Conservation (phyloP, 1,140 invertebrate genomes). For the Rhagoletis zephyria region DNA sequence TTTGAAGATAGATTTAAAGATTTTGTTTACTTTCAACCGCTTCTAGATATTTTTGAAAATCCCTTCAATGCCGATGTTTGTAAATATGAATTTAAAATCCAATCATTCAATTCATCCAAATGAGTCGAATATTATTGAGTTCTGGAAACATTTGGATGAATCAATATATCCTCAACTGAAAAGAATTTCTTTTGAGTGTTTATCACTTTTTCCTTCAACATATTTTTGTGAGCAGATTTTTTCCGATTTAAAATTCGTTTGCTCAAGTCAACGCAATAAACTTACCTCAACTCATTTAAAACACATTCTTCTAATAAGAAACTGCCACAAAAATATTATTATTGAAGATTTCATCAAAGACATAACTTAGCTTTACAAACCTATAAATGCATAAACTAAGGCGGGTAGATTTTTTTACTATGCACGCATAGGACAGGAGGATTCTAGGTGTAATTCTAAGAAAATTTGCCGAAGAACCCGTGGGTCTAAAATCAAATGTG, state of each 20-base stretch:
- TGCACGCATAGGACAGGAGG: too few relatives aligned
- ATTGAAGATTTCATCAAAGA: not conserved
- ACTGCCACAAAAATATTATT: not conserved
- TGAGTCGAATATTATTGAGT: not conserved
- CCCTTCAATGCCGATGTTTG: not conserved
- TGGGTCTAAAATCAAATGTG: too few relatives aligned
- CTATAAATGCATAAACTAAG: too few relatives aligned
- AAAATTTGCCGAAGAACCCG: too few relatives aligned
- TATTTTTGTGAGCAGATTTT: not conserved
- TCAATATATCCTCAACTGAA: too few relatives aligned
- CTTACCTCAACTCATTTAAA: not conserved
- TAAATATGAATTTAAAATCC: not conserved
- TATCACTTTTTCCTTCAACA: too few relatives aligned
- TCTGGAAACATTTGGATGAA: too few relatives aligned
- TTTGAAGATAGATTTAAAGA: constrained; percentile 3
- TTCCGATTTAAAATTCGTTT: not conserved
- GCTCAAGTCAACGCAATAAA: not conserved
- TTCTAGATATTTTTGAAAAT: not conserved
- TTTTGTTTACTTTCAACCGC: not conserved
- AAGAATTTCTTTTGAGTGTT: too few relatives aligned
- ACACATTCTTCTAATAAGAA: not conserved
- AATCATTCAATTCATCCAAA: not conserved
- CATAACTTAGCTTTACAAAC: too few relatives aligned
- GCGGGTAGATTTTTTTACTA: too few relatives aligned
- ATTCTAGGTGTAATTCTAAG: too few relatives aligned